Evolutionary conservation across 2,797 vertebrate genomes (phyloP), one percentile per base, ranked within the genome.

Genomic region (Garrulus glandarius): DNA sequence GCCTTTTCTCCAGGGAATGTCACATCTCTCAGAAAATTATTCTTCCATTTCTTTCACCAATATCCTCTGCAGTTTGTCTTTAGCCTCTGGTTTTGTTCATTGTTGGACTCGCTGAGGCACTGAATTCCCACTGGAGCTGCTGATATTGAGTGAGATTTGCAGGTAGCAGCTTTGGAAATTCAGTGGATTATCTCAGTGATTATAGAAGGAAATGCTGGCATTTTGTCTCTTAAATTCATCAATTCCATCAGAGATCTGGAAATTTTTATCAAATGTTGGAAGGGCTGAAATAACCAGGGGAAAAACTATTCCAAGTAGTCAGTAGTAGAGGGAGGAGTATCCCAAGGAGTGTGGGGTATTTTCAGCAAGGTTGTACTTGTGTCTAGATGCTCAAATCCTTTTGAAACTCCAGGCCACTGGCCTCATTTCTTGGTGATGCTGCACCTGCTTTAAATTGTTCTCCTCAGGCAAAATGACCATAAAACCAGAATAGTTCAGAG

Each of bases 381-480:
- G 69, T 19, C 24, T 59, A 65, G 61, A 43, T 84, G 50, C 69
- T 69, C 53, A 93, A 76, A 69, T 80, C 29, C 75, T 43, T 72
- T 49, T 76, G 72, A 79, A 89, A 68, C 53, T 69, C n/a, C 47
- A 78, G 36, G 72, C 65, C 81, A 76, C 36, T 88, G 87, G 57
- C 50, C 67, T 91, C 64, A 78, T 93, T 89, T 91, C 71, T 91
- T 86, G n/a, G 29, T 49, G 72, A 36, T 72, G 34, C 72, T 88
- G 79, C 67, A 92, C 32, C 82, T 91, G 65, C 69, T 88, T 84
- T 81, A 79, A 84, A 88, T 78, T 57, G 47, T 47, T 89, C 59
- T 96, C 71, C 76, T 78, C 36, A 9, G 56, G 61, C 69, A 88
- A 85, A 91, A 77, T 26, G 23, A 55, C 87, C 30, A 37, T 56